These are phyloP conservation scores for Simalia tracyae DNA, from an alignment of 2,797 vertebrate genomes.

Conservation along the genomic window DNA sequence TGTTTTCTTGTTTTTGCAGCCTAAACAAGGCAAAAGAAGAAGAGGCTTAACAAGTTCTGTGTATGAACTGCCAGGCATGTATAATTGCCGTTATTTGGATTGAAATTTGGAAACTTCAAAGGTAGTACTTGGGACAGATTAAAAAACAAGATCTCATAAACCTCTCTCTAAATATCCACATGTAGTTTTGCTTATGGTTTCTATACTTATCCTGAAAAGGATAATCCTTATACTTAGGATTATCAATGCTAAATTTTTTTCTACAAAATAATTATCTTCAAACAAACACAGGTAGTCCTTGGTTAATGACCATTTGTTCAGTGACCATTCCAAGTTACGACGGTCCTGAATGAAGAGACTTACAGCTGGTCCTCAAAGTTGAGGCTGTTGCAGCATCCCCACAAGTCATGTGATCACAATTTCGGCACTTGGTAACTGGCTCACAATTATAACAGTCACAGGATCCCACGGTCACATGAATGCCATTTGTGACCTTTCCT, in stretches of 20 bases:
- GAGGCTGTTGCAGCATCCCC: not conserved
- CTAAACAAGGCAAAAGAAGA: not conserved
- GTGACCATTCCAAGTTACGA: not conserved
- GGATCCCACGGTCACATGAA: not conserved
- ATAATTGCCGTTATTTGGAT: not conserved
- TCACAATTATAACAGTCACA: not conserved
- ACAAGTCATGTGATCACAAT: not conserved
- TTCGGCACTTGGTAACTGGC: not conserved
- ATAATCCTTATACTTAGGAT: not conserved
- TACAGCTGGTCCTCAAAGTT: not conserved
- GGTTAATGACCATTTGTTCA: not conserved
- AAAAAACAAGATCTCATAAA: not conserved
- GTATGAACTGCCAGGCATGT: not conserved
- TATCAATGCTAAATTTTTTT: not conserved
- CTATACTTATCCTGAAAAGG: not conserved
- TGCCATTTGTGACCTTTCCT: not conserved
- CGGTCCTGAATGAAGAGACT: not conserved
- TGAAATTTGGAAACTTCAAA: not conserved
- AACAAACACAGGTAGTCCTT: not conserved
- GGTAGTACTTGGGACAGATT: not conserved
- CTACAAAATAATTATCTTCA: not conserved
- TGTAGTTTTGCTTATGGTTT: not conserved
- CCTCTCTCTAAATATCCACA: not conserved
- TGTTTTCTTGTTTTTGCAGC: not conserved
- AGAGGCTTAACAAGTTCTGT: not conserved